Conservation (phyloP, 2,113 vertebrate species). For the Drymodes brunneopygia region DNA sequence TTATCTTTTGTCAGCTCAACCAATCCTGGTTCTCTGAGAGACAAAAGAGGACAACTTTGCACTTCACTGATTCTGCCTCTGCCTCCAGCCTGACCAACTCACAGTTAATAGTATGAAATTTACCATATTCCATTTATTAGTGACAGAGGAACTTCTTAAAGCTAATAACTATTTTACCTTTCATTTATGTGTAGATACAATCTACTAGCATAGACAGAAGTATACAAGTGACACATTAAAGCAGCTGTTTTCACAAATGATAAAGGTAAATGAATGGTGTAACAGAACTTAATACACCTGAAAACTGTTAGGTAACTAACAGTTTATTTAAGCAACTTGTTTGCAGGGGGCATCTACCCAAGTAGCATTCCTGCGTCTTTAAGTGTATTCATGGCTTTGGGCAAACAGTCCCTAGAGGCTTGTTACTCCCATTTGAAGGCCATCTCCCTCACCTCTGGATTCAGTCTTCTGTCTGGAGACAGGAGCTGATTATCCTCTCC, state of each 20-base stretch:
- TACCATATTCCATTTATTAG: neutral
- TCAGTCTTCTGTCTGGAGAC: neutral
- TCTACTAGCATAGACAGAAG: neutral
- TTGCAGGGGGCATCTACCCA: neutral
- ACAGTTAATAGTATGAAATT: neutral
- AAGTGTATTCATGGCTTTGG: neutral
- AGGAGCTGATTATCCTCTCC: neutral
- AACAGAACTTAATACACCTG: neutral
- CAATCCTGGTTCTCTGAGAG: neutral
- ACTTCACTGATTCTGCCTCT: neutral
- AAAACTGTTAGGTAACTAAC: neutral
- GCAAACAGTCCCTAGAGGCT: neutral
- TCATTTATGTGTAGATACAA: neutral
- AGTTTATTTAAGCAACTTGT: neutral
- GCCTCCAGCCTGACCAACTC: neutral
- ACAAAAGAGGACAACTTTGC: conserved; percentile 11
- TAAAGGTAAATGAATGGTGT: neutral
- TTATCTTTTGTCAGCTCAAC: conserved; percentile 12
- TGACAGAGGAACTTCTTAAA: neutral
- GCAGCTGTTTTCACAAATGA: neutral
- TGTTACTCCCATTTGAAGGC: neutral
- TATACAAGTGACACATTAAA: neutral
- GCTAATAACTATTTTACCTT: neutral
- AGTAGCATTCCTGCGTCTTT: neutral
- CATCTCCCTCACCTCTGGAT: neutral